A percentile compares a stretch with the other conserved stretches of the same genome.
Evolutionary conservation across 1,140 invertebrate species (phyloP).

Genomic region (Euwallacea fornicatus): DNA sequence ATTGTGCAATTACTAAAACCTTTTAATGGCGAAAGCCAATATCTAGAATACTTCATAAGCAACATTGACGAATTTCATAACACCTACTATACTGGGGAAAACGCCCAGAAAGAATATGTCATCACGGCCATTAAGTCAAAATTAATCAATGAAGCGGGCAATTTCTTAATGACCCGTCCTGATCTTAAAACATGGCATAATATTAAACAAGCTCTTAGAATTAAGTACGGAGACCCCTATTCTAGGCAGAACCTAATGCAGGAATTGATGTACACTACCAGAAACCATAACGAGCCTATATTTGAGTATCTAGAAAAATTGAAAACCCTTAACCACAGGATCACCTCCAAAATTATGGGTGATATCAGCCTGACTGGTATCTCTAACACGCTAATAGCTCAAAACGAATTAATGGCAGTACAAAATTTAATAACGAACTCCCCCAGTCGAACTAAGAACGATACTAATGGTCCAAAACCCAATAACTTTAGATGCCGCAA

Average conservation of each 20-base stretch:
- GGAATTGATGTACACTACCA: constrained; percentile 19
- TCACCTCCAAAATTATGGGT: constrained; percentile 8
- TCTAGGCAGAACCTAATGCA: not conserved
- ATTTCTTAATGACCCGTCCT: constrained; percentile 13
- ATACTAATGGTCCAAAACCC: constrained; percentile 15
- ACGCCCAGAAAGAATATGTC: constrained; percentile 6
- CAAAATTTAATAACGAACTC: constrained; percentile 14
- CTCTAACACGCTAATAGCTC: not conserved
- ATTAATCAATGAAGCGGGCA: constrained; percentile 8
- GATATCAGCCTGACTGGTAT: constrained; percentile 1
- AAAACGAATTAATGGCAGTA: constrained; percentile 13
- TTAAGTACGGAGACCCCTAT: constrained; percentile 23
- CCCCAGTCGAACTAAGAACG: not conserved
- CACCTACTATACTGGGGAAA: not conserved
- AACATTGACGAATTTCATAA: not conserved
- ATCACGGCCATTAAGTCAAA: constrained; percentile 14
- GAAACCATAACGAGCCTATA: constrained; percentile 18
- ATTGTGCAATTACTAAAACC: too few species aligned
- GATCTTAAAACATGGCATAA: constrained; percentile 13
- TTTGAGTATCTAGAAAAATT: constrained; percentile 6
- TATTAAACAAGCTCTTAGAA: constrained; percentile 15
- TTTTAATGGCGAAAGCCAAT: too few species aligned
- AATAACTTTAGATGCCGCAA: constrained; percentile 9
- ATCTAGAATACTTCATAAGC: not conserved
- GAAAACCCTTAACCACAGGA: constrained; percentile 19